Percentiles rank a stretch among this genome's conserved stretches.
Conservation (phyloP, 2,113 vertebrate genomes). For the Sorex araneus region DNA sequence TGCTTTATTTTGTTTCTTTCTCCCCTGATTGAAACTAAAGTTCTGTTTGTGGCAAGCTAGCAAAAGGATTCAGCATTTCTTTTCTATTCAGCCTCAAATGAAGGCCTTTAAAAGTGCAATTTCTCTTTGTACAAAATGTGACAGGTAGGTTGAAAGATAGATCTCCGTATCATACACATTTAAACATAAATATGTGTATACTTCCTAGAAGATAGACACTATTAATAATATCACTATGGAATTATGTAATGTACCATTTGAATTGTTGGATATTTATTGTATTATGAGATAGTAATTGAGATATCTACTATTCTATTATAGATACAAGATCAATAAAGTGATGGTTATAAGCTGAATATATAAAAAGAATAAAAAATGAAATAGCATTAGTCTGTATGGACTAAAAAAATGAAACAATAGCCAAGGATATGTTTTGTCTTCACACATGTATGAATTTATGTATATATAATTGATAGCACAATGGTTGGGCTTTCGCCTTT, state of each 20-base stretch:
- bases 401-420: background rate
- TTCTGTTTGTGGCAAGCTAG: conserved; percentile 59
- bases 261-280: background rate
- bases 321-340: background rate
- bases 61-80: conserved; percentile 40
- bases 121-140: background rate
- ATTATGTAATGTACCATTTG: background rate
- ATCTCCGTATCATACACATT: background rate
- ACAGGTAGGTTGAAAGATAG: background rate
- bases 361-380: background rate
- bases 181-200: background rate
- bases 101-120: conserved; percentile 20
- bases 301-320: background rate
- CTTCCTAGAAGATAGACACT: background rate
- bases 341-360: background rate
- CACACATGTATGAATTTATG: too few species aligned
- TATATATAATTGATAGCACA: background rate
- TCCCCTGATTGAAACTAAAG: conserved; percentile 63
- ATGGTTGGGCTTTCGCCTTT: too few species aligned
- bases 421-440: background rate
- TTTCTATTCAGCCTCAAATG: conserved; percentile 43
- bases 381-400: background rate
- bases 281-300: background rate
- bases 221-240: background rate
- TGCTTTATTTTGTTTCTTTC: conserved; percentile 54